Base-by-base conservation (phyloP, 2,113 vertebrate species). In the Atlantisia rogersi region DNA sequence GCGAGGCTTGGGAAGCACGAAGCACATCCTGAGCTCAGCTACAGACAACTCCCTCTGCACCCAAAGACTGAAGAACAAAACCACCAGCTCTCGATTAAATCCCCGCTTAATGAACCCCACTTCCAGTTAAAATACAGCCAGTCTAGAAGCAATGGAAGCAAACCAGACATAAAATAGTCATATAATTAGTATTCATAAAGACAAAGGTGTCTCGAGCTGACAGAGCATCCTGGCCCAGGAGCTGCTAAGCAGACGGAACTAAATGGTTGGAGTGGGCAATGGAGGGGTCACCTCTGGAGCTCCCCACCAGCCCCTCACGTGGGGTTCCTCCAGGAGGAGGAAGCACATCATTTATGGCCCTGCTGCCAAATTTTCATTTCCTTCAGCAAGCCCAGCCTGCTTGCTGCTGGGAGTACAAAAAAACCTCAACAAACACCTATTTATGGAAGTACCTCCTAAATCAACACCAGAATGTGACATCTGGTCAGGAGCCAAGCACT, bases 61-160 rank as follows among this genome's bases (percentile, higher is more conserved):
- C 68, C 86, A 58, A 55, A 82, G 83, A 50, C 50, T 63, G 77
- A 92, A 35, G 74, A 85, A 70, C 2, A 1, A 91, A 92, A 89
- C 63, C 75, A 92, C 46, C 68, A 69, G 82, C 64, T 86, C 91
- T 65, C 2, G 3, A 92, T 82, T 86, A 92, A 94, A 93, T 79
- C 69, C 65, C 65, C 69, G 70, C 64, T 82, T 92, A 94, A 95
- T 62, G 83, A 95, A 96, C 80, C 79, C 76, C 64, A 86, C 39
- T 91, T 74, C 58, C 46, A 77, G 60, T 86, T 76, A 91, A 93
- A 95, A 84, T 17, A 58, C 39, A 88, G 53, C n/a, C 81, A 89
- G 62, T 7, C 68, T 53, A 40, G 53, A 71, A 93, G 53, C 4
- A 40, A 44, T 5, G 35, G 48, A 48, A 75, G 39, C 60, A 75